Percentiles rank a stretch among this genome's conserved stretches.
These are phyloP conservation scores for Uloborus plumipes DNA, from an alignment of 2,888 invertebrate species.

Conservation along the genomic window DNA sequence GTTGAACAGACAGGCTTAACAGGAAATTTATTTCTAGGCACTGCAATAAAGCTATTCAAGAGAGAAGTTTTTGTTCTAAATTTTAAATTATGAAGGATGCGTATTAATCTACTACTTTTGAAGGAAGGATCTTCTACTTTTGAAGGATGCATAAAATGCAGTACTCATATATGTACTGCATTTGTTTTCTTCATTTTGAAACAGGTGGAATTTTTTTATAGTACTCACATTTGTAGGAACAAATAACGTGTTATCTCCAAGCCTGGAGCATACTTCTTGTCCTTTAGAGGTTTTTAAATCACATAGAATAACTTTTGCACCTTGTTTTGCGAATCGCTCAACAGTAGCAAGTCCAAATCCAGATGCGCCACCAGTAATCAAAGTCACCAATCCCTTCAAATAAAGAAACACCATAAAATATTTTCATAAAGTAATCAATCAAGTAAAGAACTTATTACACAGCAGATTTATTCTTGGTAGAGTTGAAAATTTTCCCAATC, in stretches of 20 bases:
- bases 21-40: too few relatives aligned
- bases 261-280: constrained; percentile 79
- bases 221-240: constrained; percentile 86
- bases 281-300: constrained; percentile 91
- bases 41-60: too few relatives aligned
- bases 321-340: constrained; percentile 85
- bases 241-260: constrained; percentile 82
- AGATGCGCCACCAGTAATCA: constrained; percentile 97
- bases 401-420: background rate
- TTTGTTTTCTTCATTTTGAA: constrained; percentile 80
- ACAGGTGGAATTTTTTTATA: constrained; percentile 74
- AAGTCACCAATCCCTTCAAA: constrained; percentile 81
- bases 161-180: constrained; percentile 76
- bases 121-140: too few relatives aligned
- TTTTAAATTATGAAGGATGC: too few relatives aligned
- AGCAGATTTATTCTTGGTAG: too few relatives aligned
- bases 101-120: too few relatives aligned
- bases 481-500: too few relatives aligned
- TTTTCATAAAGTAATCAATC: too few relatives aligned
- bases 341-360: constrained; percentile 94
- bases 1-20: too few relatives aligned
- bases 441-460: too few relatives aligned
- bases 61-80: too few relatives aligned
- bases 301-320: constrained; percentile 87
- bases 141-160: constrained; percentile 98